Evolutionary conservation across 1,140 invertebrate species (phyloP), one percentile per base, ranked within the genome.

Genomic region (Cryptotermes secundus): DNA sequence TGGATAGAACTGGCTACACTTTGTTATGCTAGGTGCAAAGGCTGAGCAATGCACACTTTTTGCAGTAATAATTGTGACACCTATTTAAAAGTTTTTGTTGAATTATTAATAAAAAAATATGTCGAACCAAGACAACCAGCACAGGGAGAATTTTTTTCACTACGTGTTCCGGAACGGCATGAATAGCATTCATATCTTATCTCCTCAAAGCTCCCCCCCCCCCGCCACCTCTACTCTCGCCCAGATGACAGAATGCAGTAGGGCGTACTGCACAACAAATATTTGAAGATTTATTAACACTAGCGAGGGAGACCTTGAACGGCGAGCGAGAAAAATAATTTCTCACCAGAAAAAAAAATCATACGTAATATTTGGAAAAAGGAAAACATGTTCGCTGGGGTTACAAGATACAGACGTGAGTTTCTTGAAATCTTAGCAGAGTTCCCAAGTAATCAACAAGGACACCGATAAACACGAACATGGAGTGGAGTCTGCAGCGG

Each of bases 221-320:
- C n/a, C 59, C 59, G 4, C 59, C 53, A 4, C 9, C 9, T 19
- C 22, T 19, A n/a, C 14, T 49, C 45, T 49, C 14, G 16, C 14
- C 16, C 45, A 19, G 45, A 49, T 72, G 59, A 31, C 59, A 72
- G 26, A 72, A 72, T 72, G 59, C 59, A 72, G 10, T n/a, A 6
- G 26, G 9, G 16, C 59, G 14, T 7, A 59, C 1, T 59, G 53
- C 59, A 72, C 26, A 72, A 72, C 59, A 72, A 72, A 72, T 31
- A 72, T 72, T 72, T 72, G 59, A 72, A 31, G 26, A 72, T 72
- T 26, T 72, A 72, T 72, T 72, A 72, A 72, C 59, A 31, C 59
- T 31, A 3, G n/a, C n/a, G 59, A 31, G 26, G 10, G 59, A 7
- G 59, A 72, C 59, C 59, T 72, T 72, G 59, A 31, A 72, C 59